These are phyloP conservation scores for Himantopus leucocephalus DNA, from an alignment of 2,113 vertebrate genomes.

Conservation along the genomic window DNA sequence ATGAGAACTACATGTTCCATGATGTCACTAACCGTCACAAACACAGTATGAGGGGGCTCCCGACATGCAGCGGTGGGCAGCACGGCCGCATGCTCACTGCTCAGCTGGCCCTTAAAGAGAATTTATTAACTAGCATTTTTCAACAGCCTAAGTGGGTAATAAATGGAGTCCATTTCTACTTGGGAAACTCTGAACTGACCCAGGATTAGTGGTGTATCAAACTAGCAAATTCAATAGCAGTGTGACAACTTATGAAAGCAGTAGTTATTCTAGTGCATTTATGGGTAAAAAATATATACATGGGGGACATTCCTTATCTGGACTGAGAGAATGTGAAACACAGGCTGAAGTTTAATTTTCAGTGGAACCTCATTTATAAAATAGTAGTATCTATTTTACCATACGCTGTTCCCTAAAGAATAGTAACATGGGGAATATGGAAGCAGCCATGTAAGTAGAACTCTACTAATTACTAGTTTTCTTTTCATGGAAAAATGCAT, in stretches of 20 bases:
- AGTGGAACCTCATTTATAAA: background rate
- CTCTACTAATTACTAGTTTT: constrained; percentile 16
- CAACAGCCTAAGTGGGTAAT: background rate
- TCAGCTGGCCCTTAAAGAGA: background rate
- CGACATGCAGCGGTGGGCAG: accelerated
- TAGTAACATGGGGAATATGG: background rate
- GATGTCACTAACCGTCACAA: background rate
- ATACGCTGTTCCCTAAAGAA: background rate
- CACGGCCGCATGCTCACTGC: accelerated
- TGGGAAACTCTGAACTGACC: background rate
- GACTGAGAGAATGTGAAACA: background rate
- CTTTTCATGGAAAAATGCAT: constrained; percentile 1
- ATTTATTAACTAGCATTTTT: background rate
- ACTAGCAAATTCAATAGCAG: background rate
- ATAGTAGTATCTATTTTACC: background rate
- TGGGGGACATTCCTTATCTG: background rate
- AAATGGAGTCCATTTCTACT: background rate
- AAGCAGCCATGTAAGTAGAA: background rate
- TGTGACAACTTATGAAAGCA: background rate
- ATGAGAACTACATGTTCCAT: background rate
- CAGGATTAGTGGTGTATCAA: background rate
- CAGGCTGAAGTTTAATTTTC: background rate
- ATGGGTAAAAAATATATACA: background rate
- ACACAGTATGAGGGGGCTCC: accelerated
- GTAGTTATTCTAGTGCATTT: background rate